Evolutionary conservation across 1,140 invertebrate genomes (phyloP).

Genomic region (Papilio helenus): DNA sequence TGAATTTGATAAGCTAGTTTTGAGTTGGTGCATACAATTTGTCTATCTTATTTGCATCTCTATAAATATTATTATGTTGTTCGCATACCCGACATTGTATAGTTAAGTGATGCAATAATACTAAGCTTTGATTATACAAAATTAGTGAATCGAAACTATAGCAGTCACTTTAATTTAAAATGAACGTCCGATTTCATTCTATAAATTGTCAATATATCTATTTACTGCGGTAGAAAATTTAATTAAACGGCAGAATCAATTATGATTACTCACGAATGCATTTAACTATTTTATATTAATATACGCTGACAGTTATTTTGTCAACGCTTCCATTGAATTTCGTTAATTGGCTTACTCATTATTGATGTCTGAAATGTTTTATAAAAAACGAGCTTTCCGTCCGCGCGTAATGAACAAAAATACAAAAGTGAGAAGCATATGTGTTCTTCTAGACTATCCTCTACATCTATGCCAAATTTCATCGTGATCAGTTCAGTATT

Average conservation of each 20-base stretch:
- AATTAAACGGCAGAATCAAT: slow-evolving; percentile 44
- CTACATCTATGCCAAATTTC: too few species aligned
- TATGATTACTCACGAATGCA: slow-evolving; percentile 36
- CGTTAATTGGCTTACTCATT: slow-evolving; percentile 9
- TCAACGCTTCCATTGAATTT: slow-evolving; percentile 14
- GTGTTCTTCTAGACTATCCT: too few species aligned
- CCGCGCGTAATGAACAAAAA: too few species aligned
- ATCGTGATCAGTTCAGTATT: too few species aligned
- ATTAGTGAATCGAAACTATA: slow-evolving; percentile 57
- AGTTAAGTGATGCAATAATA: slow-evolving; percentile 70
- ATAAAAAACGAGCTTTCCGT: too few species aligned
- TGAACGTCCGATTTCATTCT: slow-evolving; percentile 57
- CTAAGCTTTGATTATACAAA: slow-evolving; percentile 60
- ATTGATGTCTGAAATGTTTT: not conserved
- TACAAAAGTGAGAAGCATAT: too few species aligned
- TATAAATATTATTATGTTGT: not conserved
- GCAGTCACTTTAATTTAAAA: slow-evolving; percentile 63
- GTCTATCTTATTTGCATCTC: not conserved
- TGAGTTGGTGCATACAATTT: too few species aligned
- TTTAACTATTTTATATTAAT: slow-evolving; percentile 30
- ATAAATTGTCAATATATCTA: slow-evolving; percentile 51
- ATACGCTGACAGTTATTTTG: slow-evolving; percentile 35
- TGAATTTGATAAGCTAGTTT: too few species aligned
- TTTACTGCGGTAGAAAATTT: slow-evolving; percentile 48
- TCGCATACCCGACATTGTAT: slow-evolving; percentile 44